A percentile compares a stretch with the other conserved stretches of the same genome.
Evolutionary conservation across 2,888 invertebrate genomes (phyloP).

Genomic region (Iphiclides podalirius): DNA sequence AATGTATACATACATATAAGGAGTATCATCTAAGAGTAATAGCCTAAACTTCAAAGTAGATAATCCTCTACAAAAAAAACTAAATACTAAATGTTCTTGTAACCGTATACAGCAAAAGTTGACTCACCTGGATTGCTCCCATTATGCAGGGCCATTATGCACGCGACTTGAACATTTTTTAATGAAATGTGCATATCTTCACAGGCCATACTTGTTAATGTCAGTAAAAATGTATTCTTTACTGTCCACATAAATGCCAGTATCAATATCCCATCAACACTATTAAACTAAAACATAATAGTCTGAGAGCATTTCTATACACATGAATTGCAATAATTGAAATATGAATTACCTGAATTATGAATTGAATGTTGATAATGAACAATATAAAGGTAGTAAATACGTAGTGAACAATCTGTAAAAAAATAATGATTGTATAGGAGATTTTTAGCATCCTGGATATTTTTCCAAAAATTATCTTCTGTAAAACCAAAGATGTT

Average conservation of each 20-base stretch:
- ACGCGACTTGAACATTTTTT: neutral
- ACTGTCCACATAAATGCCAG: neutral
- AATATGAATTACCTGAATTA: slow-evolving; percentile 13
- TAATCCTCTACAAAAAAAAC: too few relatives aligned
- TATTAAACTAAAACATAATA: neutral
- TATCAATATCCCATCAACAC: neutral
- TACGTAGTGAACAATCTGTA: slow-evolving; percentile 11
- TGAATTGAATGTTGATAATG: slow-evolving; percentile 7
- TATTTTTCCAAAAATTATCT: too few relatives aligned
- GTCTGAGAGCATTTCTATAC: neutral
- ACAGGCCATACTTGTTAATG: neutral
- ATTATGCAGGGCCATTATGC: neutral
- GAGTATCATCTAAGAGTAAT: too few relatives aligned
- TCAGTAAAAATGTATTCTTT: neutral
- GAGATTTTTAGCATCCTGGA: neutral
- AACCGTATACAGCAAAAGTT: too few relatives aligned
- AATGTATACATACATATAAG: too few relatives aligned
- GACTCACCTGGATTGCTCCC: neutral
- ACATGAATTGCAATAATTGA: too few relatives aligned
- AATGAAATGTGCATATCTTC: neutral
- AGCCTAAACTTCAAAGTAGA: too few relatives aligned
- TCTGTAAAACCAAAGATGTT: too few relatives aligned
- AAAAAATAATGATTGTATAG: neutral
- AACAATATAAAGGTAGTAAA: slow-evolving; percentile 3
- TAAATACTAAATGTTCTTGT: too few relatives aligned